A percentile compares a stretch with the other conserved stretches of the same genome.
phyloP scores from a whole-genome alignment of 2,797 vertebrate species.

The Limosa lapponica region DNA sequence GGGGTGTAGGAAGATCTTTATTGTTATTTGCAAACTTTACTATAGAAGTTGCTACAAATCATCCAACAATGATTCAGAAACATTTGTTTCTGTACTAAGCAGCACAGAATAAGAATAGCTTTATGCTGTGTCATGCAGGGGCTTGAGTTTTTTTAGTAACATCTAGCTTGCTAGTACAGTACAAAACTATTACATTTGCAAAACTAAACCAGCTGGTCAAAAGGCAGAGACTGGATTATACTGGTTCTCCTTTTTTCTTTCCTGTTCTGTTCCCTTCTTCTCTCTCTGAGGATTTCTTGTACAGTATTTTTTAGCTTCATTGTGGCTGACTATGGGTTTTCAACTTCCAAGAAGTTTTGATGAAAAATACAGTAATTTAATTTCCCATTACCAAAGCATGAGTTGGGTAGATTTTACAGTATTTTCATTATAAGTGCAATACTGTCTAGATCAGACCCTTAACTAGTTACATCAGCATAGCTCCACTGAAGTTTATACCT shows the following conservation, averaged over 20 bases:
- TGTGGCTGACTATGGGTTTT: neutral
- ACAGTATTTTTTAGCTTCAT: neutral
- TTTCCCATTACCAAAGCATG: neutral
- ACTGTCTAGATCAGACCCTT: neutral
- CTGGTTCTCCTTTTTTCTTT: neutral
- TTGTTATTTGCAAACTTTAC: neutral
- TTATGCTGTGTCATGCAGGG: neutral
- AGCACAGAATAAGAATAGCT: neutral
- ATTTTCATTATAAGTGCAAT: neutral
- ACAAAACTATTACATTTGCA: neutral
- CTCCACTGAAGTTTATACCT: neutral
- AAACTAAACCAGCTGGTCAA: slow-evolving; percentile 4
- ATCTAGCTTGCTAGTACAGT: neutral
- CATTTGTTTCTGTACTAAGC: neutral
- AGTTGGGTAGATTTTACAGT: neutral
- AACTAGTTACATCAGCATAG: neutral
- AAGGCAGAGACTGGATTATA: neutral
- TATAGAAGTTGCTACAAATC: neutral
- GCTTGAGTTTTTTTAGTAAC: neutral
- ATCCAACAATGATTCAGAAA: neutral
- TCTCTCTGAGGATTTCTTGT: neutral
- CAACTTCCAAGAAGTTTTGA: neutral
- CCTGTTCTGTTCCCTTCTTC: neutral
- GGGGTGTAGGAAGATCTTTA: neutral
- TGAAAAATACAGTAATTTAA: neutral